phyloP scores from a whole-genome alignment of 1,140 invertebrate species.

The Orius insidiosus region DNA sequence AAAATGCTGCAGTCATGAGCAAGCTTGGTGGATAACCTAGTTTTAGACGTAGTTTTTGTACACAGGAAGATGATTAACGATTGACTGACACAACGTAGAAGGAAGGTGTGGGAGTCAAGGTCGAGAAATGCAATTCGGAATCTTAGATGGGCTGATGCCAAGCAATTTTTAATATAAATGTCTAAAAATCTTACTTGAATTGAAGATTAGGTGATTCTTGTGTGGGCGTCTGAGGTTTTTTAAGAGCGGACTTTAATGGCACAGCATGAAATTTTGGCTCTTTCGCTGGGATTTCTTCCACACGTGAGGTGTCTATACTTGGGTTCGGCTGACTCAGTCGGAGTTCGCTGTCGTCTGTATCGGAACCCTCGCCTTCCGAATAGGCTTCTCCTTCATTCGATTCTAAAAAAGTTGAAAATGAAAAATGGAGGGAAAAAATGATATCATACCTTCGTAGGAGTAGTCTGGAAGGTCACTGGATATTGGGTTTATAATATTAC shows the following conservation, averaged over 20 bases:
- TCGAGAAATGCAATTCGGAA: no score
- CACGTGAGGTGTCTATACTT: conserved; percentile 54
- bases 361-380: conserved; percentile 36
- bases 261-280: conserved; percentile 71
- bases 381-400: conserved; percentile 35
- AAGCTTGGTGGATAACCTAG: neutral
- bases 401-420: conserved; percentile 4
- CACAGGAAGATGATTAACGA: no score
- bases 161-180: no score
- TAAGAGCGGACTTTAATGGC: conserved; percentile 79
- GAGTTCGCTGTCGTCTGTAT: conserved; percentile 24
- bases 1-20: neutral
- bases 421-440: neutral
- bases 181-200: conserved; percentile 19
- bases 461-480: conserved; percentile 32
- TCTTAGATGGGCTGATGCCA: no score
- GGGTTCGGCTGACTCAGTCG: conserved; percentile 39
- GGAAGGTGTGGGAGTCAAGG: no score
- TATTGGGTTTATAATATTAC: conserved; percentile 25
- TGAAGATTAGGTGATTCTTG: conserved; percentile 51
- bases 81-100: no score
- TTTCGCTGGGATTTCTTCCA: conserved; percentile 79
- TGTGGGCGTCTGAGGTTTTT: conserved; percentile 63
- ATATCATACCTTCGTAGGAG: conserved; percentile 43
- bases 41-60: no score